Percentiles rank a stretch among this genome's conserved stretches.
Evolutionary conservation across 2,113 vertebrate genomes (phyloP).

Genomic region (Columba livia): DNA sequence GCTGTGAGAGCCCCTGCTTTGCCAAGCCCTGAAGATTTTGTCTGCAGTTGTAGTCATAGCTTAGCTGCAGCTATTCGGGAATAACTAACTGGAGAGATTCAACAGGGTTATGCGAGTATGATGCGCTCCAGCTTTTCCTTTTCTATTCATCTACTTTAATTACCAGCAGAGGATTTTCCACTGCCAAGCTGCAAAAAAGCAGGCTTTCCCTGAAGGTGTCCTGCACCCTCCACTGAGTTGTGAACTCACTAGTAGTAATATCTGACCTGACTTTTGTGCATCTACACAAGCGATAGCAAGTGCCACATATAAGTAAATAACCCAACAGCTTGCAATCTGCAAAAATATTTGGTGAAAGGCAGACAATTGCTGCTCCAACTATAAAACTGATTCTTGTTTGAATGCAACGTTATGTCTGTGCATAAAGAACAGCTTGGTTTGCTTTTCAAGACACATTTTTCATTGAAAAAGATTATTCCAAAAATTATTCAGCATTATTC

Average conservation of each 20-base stretch:
- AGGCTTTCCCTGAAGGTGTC: neutral
- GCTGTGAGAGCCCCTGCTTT: neutral
- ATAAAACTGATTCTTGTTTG: neutral
- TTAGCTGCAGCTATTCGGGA: conserved; percentile 14
- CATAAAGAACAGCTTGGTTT: neutral
- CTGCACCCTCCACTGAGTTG: neutral
- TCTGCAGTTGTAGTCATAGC: neutral
- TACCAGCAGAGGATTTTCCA: neutral
- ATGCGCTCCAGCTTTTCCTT: neutral
- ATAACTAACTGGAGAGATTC: neutral
- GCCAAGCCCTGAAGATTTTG: conserved; percentile 35
- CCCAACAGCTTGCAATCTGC: neutral
- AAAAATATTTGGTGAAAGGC: neutral
- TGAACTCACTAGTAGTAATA: neutral
- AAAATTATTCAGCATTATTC: neutral
- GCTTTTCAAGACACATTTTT: neutral
- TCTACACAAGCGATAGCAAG: rapidly evolving
- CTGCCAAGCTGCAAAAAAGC: neutral
- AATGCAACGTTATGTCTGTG: neutral
- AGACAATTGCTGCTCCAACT: neutral
- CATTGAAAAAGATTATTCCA: neutral
- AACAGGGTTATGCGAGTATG: neutral
- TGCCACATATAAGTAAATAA: rapidly evolving
- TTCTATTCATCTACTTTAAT: neutral
- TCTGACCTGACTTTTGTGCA: neutral